These are phyloP conservation scores for Ataeniobius toweri DNA, from an alignment of 2,797 vertebrate species.

Conservation along the genomic window DNA sequence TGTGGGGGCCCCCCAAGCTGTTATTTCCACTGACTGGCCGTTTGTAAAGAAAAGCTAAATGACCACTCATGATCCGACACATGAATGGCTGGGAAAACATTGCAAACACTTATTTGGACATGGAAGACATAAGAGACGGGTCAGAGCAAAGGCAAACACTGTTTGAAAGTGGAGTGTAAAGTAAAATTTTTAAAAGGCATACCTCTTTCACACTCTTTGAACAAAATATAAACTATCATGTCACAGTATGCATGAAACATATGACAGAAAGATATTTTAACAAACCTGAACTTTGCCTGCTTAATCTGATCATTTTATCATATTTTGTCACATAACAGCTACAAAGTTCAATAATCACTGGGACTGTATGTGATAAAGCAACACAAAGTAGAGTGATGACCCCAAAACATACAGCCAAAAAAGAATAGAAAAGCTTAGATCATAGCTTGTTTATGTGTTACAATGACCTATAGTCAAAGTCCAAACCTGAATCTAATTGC, in stretches of 20 bases:
- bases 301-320: neutral
- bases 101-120: conserved; percentile 22
- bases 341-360: too few species aligned
- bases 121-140: neutral
- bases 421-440: too few species aligned
- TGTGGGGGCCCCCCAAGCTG: conserved; percentile 67
- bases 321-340: too few species aligned
- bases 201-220: neutral
- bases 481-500: too few species aligned
- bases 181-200: neutral
- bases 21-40: conserved; percentile 25
- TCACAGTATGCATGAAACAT: conserved; percentile 10
- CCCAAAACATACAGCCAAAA: neutral
- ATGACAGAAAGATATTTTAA: neutral
- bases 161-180: neutral
- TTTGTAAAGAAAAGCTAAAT: conserved; percentile 32
- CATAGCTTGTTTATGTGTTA: neutral
- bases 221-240: conserved; percentile 19
- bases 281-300: conserved; percentile 4
- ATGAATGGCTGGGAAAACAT: conserved; percentile 19
- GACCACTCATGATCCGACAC: conserved; percentile 4
- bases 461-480: neutral
- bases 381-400: neutral
- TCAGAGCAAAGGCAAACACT: conserved; percentile 8
- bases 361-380: too few species aligned